phyloP scores from a whole-genome alignment of 2,113 vertebrate species.

The Sturnira hondurensis region DNA sequence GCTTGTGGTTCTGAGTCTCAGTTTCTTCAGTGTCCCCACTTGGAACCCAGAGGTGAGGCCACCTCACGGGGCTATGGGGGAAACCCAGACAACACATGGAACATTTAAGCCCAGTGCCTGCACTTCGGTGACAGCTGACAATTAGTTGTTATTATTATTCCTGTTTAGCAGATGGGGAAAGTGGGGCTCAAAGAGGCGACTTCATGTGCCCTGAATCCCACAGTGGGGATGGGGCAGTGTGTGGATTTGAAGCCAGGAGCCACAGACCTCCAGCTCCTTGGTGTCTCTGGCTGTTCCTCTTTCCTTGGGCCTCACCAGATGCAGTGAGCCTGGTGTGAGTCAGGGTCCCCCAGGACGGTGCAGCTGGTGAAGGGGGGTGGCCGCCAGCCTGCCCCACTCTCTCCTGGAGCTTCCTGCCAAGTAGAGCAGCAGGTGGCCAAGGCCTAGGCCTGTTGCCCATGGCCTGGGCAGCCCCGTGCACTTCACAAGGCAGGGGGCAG shows the following conservation, averaged over 20 bases:
- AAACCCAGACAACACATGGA: background rate
- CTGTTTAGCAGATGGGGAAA: background rate
- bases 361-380: accelerated
- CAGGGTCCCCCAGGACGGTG: accelerated
- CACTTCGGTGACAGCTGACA: background rate
- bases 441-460: background rate
- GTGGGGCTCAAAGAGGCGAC: background rate
- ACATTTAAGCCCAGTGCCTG: background rate
- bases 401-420: background rate
- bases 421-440: background rate
- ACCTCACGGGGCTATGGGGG: background rate
- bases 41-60: background rate
- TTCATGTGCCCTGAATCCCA: background rate
- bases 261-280: accelerated
- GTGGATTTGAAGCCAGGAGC: background rate
- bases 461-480: background rate
- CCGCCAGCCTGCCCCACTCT: background rate
- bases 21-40: background rate
- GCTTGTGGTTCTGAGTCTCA: background rate
- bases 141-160: background rate
- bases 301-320: background rate
- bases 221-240: background rate
- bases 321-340: background rate
- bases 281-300: background rate
- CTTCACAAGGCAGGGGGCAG: background rate